Evolutionary conservation across 2,113 vertebrate genomes (phyloP).

Genomic region (Illadopsis cleaveri): DNA sequence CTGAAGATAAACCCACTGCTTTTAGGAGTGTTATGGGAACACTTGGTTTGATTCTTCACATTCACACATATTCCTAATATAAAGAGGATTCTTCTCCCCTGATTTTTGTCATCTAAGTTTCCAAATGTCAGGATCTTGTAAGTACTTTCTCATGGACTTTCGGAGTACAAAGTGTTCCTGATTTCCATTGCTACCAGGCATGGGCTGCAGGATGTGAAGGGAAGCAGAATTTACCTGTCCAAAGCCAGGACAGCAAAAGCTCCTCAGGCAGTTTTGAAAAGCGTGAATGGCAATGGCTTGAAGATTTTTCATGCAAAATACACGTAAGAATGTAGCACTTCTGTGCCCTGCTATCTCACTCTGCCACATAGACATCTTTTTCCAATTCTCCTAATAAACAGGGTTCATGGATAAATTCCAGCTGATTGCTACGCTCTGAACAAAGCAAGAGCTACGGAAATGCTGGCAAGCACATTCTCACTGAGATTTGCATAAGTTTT

Average conservation of each 20-base stretch:
- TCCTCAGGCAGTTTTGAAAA: not conserved
- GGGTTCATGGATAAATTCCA: not conserved
- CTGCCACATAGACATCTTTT: not conserved
- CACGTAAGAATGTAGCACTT: fast-evolving
- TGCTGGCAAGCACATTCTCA: not conserved
- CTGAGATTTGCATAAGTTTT: not conserved
- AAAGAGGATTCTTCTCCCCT: not conserved
- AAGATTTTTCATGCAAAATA: not conserved
- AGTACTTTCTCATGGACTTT: not conserved
- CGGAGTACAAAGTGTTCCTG: not conserved
- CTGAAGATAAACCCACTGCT: not conserved
- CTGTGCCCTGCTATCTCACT: not conserved
- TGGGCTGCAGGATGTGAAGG: fast-evolving
- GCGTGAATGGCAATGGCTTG: not conserved
- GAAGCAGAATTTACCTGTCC: not conserved
- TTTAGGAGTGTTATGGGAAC: not conserved
- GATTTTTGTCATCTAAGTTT: not conserved
- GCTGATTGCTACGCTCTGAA: not conserved
- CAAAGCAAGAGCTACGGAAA: not conserved
- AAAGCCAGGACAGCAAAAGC: not conserved
- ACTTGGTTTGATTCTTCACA: not conserved
- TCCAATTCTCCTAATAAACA: not conserved
- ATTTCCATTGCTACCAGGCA: not conserved
- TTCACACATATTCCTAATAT: not conserved
- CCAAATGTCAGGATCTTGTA: not conserved